These are phyloP conservation scores for Habroteleia sp. DNA, from an alignment of 2,888 invertebrate genomes.

Conservation along the genomic window DNA sequence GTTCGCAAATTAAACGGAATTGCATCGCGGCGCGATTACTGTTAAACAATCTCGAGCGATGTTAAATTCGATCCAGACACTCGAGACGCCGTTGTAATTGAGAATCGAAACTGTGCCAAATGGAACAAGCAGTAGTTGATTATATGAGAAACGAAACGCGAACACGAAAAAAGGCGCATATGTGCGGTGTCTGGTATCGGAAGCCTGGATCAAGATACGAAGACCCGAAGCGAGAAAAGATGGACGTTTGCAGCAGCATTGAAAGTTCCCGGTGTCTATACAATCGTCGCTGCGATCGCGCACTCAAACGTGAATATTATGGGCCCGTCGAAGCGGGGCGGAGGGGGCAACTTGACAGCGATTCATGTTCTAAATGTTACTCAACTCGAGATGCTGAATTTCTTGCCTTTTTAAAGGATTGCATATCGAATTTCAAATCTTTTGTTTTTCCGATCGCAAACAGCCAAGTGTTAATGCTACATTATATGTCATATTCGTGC, in stretches of 20 bases:
- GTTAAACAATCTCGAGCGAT: constrained; percentile 28
- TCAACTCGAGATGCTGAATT: constrained; percentile 41
- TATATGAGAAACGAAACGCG: constrained; percentile 48
- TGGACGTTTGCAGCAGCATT: constrained; percentile 41
- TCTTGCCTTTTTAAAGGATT: constrained; percentile 42
- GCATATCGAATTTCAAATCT: constrained; percentile 38
- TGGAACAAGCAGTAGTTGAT: constrained; percentile 45
- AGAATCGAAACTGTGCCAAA: constrained; percentile 49
- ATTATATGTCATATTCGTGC: constrained; percentile 15
- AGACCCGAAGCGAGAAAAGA: constrained; percentile 56
- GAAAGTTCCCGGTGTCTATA: constrained; percentile 29
- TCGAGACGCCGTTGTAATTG: constrained; percentile 34
- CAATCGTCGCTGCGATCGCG: constrained; percentile 52
- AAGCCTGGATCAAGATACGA: constrained; percentile 56
- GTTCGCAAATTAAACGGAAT: constrained; percentile 6
- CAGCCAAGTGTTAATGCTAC: constrained; percentile 17
- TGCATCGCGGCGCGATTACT: constrained; percentile 12
- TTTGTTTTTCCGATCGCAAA: constrained; percentile 27
- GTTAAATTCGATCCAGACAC: constrained; percentile 35
- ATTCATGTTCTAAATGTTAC: constrained; percentile 57
- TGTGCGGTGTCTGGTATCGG: constrained; percentile 55
- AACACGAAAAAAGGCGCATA: constrained; percentile 43
- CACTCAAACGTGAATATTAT: constrained; percentile 61
- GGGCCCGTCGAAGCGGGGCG: constrained; percentile 35
- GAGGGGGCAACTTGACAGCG: constrained; percentile 56